Conservation (phyloP, 2,113 vertebrate species). For the Chlorodrepanis virens region DNA sequence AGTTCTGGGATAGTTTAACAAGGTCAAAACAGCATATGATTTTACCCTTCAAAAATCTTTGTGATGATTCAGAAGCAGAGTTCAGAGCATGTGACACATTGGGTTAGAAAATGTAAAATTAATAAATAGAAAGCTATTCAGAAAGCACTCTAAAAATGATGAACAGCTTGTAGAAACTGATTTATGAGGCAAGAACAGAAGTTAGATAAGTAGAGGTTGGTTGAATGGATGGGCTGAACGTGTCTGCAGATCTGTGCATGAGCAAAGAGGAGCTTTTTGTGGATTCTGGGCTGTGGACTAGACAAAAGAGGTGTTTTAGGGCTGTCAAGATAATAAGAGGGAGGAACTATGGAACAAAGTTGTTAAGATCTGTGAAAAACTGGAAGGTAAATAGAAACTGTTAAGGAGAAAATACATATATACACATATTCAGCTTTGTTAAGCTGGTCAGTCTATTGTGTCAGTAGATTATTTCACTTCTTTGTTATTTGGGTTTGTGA, state of each 20-base stretch:
- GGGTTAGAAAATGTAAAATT: conserved; percentile 19
- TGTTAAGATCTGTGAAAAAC: background rate
- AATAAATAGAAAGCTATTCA: conserved; percentile 22
- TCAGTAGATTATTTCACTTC: background rate
- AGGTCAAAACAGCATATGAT: background rate
- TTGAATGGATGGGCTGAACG: background rate
- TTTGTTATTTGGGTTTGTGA: background rate
- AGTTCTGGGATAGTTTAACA: background rate
- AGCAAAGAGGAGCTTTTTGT: background rate
- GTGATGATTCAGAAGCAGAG: background rate
- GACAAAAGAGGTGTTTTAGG: background rate
- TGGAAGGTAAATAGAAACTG: background rate
- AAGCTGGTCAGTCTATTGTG: background rate
- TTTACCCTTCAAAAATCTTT: background rate
- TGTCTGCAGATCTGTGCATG: background rate
- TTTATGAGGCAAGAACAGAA: conserved; percentile 28
- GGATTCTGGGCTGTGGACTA: background rate
- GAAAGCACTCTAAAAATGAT: conserved; percentile 35
- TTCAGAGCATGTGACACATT: background rate
- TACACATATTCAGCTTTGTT: background rate
- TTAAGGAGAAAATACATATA: background rate
- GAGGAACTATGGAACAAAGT: background rate
- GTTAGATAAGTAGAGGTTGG: background rate
- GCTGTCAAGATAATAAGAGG: background rate
- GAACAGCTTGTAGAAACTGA: background rate